These are phyloP conservation scores for Smutsia temminckii DNA, from an alignment of 2,797 vertebrate species.

Conservation along the genomic window DNA sequence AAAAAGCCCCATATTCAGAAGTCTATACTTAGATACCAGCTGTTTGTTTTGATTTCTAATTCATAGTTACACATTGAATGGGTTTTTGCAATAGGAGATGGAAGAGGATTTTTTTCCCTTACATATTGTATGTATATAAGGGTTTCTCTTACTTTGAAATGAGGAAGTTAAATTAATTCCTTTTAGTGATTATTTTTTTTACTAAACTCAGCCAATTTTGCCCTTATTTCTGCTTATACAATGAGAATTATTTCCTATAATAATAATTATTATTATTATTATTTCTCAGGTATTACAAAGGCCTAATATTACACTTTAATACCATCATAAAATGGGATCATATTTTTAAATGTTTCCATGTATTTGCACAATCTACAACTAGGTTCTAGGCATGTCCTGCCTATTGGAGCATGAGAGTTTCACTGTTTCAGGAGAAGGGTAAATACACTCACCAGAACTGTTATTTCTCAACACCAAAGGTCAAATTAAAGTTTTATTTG, in stretches of 20 bases:
- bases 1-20: conserved; percentile 39
- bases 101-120: conserved; percentile 40
- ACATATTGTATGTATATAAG: conserved; percentile 9
- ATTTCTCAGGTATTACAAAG: conserved; percentile 42
- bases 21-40: conserved; percentile 8
- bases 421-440: background rate
- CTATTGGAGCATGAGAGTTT: background rate
- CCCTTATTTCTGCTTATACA: conserved; percentile 25
- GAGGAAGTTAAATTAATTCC: conserved; percentile 28
- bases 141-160: conserved; percentile 11
- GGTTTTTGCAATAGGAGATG: conserved; percentile 30
- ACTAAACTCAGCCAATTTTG: background rate
- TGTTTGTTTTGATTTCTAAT: conserved; percentile 57
- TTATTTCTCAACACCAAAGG: background rate
- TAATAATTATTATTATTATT: background rate
- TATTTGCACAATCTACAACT: background rate
- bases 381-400: background rate
- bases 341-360: background rate
- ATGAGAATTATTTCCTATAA: conserved; percentile 26
- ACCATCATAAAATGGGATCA: background rate
- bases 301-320: background rate
- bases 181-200: conserved; percentile 12
- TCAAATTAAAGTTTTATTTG: conserved; percentile 10
- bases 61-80: conserved; percentile 41
- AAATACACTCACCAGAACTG: background rate